Percentiles rank a stretch among this genome's conserved stretches.
Conservation (phyloP, 1,140 invertebrate species). For the Homarus americanus region DNA sequence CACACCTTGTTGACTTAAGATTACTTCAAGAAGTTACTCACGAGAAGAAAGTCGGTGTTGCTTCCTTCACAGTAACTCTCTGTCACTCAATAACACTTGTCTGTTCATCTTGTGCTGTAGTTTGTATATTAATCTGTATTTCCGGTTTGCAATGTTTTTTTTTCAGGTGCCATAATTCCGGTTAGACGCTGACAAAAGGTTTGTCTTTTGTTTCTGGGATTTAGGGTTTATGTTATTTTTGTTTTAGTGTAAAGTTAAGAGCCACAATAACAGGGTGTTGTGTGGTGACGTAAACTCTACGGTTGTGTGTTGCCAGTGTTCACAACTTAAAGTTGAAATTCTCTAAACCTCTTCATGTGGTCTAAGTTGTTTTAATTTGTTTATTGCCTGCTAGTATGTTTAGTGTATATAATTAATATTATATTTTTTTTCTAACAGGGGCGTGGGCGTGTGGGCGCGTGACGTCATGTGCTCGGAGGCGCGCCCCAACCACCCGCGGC, state of each 20-base stretch:
- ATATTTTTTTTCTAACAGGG: not conserved
- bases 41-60: not conserved
- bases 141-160: too few relatives aligned
- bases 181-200: too few relatives aligned
- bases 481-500: conserved; percentile 51
- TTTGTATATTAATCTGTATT: too few relatives aligned
- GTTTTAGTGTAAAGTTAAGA: too few relatives aligned
- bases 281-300: not conserved
- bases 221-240: too few relatives aligned
- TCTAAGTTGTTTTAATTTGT: not conserved
- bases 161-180: too few relatives aligned
- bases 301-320: not conserved
- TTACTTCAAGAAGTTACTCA: not conserved
- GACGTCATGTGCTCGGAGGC: conserved; percentile 73
- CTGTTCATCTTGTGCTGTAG: not conserved
- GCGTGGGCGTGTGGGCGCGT: conserved; percentile 33
- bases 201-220: too few relatives aligned
- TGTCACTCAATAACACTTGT: not conserved
- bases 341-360: not conserved
- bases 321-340: not conserved
- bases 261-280: not conserved
- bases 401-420: not conserved
- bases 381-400: too few relatives aligned
- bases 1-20: not conserved
- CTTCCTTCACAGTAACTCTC: not conserved